Percentiles rank a stretch among this genome's conserved stretches.
Conservation (phyloP, 1,140 invertebrate genomes). For the Liolophura sinensis region DNA sequence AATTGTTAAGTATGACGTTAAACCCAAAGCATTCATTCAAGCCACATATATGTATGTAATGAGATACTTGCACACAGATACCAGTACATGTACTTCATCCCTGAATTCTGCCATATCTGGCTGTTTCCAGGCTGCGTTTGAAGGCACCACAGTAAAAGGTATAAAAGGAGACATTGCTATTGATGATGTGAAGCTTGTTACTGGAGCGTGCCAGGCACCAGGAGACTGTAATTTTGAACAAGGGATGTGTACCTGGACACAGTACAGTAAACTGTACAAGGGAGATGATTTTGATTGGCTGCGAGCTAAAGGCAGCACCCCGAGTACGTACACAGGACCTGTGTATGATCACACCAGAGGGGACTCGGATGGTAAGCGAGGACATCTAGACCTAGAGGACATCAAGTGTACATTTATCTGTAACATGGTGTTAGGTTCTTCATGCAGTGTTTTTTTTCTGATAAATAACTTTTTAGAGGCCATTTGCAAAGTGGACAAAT, state of each 20-base stretch:
- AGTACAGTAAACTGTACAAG: slow-evolving; percentile 21
- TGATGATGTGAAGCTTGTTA: slow-evolving; percentile 43
- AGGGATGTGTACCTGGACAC: slow-evolving; percentile 35
- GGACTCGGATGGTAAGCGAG: no score
- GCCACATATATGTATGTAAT: no score
- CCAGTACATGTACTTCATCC: no score
- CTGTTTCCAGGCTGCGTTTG: slow-evolving; percentile 40
- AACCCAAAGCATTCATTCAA: no score
- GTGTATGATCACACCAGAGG: slow-evolving; percentile 3
- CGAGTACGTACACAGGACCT: slow-evolving; percentile 4
- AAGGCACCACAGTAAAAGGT: slow-evolving; percentile 36
- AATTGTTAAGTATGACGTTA: no score
- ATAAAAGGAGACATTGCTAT: slow-evolving; percentile 44
- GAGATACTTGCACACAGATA: no score
- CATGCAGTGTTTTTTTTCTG: no score
- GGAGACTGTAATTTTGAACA: slow-evolving; percentile 41
- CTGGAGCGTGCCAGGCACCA: slow-evolving; percentile 26
- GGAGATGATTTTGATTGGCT: slow-evolving; percentile 39
- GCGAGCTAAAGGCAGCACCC: slow-evolving; percentile 27
- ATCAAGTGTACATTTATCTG: no score
- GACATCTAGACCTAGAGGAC: no score
- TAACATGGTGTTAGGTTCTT: no score
- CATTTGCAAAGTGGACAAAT: no score
- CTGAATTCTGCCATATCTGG: not conserved
- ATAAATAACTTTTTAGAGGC: no score